Evolutionary conservation across 2,113 vertebrate genomes (phyloP), one percentile per base, ranked within the genome.

Genomic region (Cercopithecus mona): DNA sequence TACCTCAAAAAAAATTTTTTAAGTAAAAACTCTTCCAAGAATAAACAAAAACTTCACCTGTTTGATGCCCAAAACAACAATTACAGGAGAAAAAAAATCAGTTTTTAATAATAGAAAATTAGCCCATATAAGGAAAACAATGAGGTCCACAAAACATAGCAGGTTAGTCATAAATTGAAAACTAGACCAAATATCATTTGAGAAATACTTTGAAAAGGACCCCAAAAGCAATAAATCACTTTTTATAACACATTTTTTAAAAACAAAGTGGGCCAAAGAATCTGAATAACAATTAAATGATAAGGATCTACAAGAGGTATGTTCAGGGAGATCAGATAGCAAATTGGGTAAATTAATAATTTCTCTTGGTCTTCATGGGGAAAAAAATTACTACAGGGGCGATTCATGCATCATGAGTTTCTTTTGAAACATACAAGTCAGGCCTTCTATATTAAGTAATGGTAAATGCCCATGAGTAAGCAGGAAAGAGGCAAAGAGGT

Each of bases 41-140:
- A 94, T 94, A 57, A 95, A 87, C 9, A 92, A 88, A 91, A 96
- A 52, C 8, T 12, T 35, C 16, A 90, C 35, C 45, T 89, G 38
- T 83, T 30, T 79, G 50, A 97, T 94, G 16, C 43, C 81, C 76
- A 76, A 88, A 88, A 45, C 22, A 86, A 73, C 27, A 83, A 94
- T 23, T 75, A 59, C 9, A 70, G 32, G n/a, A 64, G 35, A n/a
- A 66, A 93, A 76, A 92, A 88, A 91, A 38, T 80, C n/a, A 32
- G 79, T n/a, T 81, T 94, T 95, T 91, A 88, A 93, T 93, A 84
- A 93, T 61, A 96, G 66, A 96, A 93, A 97, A 97, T 94, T 76
- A 96, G 27, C 17, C 79, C 61, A 81, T 89, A 76, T 90, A 84
- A 97, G 70, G 92, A 93, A 88, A 93, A 86, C 11, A 93, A 92